These are phyloP conservation scores for Tiliacea citrago DNA, from an alignment of 2,888 invertebrate species.

Conservation along the genomic window DNA sequence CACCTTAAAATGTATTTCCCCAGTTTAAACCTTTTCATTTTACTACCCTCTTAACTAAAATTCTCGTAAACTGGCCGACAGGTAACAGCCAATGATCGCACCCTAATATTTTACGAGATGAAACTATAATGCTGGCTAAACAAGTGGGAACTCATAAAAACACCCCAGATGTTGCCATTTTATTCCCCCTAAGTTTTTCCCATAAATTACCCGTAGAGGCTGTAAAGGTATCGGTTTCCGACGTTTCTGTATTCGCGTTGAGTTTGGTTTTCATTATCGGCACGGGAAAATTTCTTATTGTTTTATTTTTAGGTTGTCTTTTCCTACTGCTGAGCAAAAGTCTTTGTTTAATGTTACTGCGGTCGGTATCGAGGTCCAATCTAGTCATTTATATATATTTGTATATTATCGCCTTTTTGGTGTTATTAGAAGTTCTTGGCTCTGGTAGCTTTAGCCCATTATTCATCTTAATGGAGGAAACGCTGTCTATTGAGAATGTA, in stretches of 20 bases:
- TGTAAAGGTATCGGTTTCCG: slow-evolving; percentile 23
- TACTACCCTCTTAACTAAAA: slow-evolving; percentile 28
- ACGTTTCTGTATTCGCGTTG: background rate
- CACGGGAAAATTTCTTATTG: background rate
- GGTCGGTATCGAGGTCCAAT: background rate
- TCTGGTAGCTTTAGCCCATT: background rate
- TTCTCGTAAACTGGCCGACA: slow-evolving; percentile 35
- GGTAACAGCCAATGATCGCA: slow-evolving; percentile 34
- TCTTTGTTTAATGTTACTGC: background rate
- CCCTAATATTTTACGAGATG: slow-evolving; percentile 51
- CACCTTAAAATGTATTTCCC: background rate
- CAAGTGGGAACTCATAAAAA: slow-evolving; percentile 56
- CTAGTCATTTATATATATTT: background rate
- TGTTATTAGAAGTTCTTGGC: background rate
- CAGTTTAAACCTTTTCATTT: slow-evolving; percentile 8
- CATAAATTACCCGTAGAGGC: slow-evolving; percentile 43
- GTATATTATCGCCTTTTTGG: background rate
- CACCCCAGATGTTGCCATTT: slow-evolving; percentile 55
- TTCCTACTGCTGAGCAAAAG: background rate
- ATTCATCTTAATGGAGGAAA: background rate
- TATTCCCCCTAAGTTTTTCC: slow-evolving; percentile 44
- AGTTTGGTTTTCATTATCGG: slow-evolving; percentile 37
- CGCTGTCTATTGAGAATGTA: background rate
- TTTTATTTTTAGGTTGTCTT: background rate
- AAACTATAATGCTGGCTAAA: slow-evolving; percentile 58